Evolutionary conservation across 2,113 vertebrate genomes (phyloP).

Genomic region (Boleophthalmus pectinirostris): DNA sequence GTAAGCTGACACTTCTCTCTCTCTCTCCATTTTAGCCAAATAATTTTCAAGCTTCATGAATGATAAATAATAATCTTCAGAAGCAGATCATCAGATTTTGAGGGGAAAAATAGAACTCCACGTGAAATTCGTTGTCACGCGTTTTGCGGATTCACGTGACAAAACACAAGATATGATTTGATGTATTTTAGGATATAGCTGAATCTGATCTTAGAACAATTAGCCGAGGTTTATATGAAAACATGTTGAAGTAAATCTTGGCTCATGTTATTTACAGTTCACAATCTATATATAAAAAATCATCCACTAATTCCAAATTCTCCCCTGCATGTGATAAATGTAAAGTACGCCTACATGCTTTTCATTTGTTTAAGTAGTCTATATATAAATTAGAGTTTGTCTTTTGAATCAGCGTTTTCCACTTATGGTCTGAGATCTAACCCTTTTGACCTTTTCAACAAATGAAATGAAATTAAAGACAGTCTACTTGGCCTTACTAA

Average conservation of each 20-base stretch:
- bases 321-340: background rate
- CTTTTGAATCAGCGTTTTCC: background rate
- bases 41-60: constrained; percentile 66
- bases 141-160: background rate
- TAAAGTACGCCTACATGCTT: background rate
- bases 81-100: constrained; percentile 55
- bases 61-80: constrained; percentile 51
- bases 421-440: background rate
- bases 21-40: constrained; percentile 49
- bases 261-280: too few species aligned
- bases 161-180: background rate
- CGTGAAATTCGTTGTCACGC: constrained; percentile 29
- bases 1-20: background rate
- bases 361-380: background rate
- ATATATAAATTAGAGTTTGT: background rate
- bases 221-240: background rate
- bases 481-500: background rate
- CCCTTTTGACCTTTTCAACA: background rate
- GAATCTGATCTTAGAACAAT: background rate
- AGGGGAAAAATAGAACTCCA: constrained; percentile 36
- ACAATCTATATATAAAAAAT: background rate
- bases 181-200: background rate
- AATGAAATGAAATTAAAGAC: background rate
- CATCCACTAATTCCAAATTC: background rate
- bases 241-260: background rate